These are phyloP conservation scores for Drosophila auraria DNA, from an alignment of 1,140 invertebrate genomes.

Conservation along the genomic window DNA sequence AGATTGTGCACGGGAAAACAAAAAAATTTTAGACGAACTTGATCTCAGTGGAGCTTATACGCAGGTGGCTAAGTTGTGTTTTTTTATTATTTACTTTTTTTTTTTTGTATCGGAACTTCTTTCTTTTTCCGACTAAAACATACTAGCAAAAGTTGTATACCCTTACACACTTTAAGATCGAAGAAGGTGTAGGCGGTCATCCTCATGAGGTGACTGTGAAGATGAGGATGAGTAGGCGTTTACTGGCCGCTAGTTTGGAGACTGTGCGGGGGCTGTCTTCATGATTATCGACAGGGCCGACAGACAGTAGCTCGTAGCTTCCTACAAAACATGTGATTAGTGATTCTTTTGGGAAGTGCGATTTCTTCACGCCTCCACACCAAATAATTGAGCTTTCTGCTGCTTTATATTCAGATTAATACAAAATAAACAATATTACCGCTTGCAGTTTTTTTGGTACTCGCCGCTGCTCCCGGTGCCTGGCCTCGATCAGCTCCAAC, in stretches of 20 bases:
- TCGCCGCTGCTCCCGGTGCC: conserved; percentile 94
- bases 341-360: conserved; percentile 33
- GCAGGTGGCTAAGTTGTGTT: too few relatives aligned
- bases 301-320: conserved; percentile 44
- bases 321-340: conserved; percentile 69
- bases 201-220: conserved; percentile 5
- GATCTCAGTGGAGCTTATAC: too few relatives aligned
- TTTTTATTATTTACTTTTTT: background rate
- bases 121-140: background rate
- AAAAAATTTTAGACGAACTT: background rate
- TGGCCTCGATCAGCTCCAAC: conserved; percentile 94
- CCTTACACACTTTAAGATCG: background rate
- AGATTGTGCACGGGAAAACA: too few relatives aligned
- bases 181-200: background rate
- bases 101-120: background rate
- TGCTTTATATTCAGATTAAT: conserved; percentile 12
- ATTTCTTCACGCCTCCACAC: conserved; percentile 55
- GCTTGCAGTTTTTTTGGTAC: conserved; percentile 91
- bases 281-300: conserved; percentile 33
- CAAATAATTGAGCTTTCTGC: conserved; percentile 47
- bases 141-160: background rate
- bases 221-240: conserved; percentile 72
- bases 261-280: conserved; percentile 7
- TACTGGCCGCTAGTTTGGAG: conserved; percentile 6
- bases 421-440: conserved; percentile 40